A percentile compares a stretch with the other conserved stretches of the same genome.
phyloP scores from a whole-genome alignment of 2,888 invertebrate genomes.

The Holacanthella duospinosa region DNA sequence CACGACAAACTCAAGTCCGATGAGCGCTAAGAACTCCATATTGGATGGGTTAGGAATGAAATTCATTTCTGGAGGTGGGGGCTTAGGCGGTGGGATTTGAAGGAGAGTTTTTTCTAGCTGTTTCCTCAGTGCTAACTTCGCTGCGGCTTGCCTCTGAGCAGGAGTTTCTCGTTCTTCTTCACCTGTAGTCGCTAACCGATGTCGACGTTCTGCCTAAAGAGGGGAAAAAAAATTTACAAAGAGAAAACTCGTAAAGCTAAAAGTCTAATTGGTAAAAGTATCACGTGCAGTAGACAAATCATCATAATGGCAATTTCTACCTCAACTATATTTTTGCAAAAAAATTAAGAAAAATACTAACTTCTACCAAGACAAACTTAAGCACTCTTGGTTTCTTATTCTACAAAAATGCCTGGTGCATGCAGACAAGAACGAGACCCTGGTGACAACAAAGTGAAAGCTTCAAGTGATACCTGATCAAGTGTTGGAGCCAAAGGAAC shows the following conservation, averaged over 20 bases:
- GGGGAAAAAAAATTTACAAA: no score
- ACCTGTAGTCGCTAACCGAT: slow-evolving; percentile 39
- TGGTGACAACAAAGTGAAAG: no score
- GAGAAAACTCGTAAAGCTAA: no score
- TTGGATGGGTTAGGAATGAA: slow-evolving; percentile 98
- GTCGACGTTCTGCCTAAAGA: slow-evolving; percentile 35
- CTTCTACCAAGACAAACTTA: no score
- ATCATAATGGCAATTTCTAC: no score
- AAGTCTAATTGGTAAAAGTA: no score
- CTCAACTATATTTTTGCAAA: no score
- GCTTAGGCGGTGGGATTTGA: slow-evolving; percentile 93
- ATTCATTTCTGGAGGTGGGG: slow-evolving; percentile 97
- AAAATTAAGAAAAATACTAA: no score
- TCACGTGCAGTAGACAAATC: no score
- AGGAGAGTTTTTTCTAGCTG: slow-evolving; percentile 90
- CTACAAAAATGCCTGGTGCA: no score
- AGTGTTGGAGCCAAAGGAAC: slow-evolving; percentile 44
- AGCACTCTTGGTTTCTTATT: no score
- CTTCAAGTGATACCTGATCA: slow-evolving; percentile 46
- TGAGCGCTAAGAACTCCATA: slow-evolving; percentile 90
- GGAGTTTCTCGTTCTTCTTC: slow-evolving; percentile 72
- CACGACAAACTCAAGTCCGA: slow-evolving; percentile 92
- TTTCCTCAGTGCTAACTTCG: slow-evolving; percentile 88
- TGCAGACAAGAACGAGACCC: no score
- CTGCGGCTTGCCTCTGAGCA: slow-evolving; percentile 94